These are phyloP conservation scores for Cynoglossus semilaevis DNA, from an alignment of 2,113 vertebrate genomes.

Conservation along the genomic window DNA sequence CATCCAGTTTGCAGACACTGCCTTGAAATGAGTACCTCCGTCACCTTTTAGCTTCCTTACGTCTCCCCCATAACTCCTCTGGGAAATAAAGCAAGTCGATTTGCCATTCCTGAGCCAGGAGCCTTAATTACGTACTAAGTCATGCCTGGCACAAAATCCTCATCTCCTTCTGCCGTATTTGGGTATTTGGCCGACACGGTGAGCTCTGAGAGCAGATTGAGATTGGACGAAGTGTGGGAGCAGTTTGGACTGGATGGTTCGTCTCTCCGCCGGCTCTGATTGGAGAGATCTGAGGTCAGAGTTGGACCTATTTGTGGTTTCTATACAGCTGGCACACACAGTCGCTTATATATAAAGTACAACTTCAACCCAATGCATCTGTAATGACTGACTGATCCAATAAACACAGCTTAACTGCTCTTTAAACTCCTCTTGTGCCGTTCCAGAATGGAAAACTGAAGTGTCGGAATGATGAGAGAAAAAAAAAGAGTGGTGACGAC, in stretches of 20 bases:
- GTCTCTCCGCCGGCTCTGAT: constrained; percentile 59
- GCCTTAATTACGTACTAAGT: constrained; percentile 79
- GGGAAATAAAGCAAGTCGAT: constrained; percentile 70
- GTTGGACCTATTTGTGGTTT: constrained; percentile 47
- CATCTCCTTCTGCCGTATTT: constrained; percentile 72
- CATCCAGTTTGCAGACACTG: constrained; percentile 12
- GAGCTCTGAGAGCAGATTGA: constrained; percentile 59
- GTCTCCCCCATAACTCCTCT: constrained; percentile 62
- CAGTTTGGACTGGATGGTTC: constrained; percentile 57
- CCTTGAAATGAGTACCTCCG: constrained; percentile 57
- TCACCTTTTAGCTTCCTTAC: constrained; percentile 67
- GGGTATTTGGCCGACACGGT: constrained; percentile 69
- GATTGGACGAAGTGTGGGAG: constrained; percentile 61
- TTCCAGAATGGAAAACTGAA: constrained; percentile 66
- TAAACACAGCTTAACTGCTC: constrained; percentile 71
- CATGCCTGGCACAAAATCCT: constrained; percentile 76
- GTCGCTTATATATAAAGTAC: constrained; percentile 45
- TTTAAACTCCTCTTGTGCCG: constrained; percentile 68
- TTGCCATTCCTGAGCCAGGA: constrained; percentile 70
- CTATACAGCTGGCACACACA: constrained; percentile 20
- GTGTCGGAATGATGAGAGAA: constrained; percentile 35
- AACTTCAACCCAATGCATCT: constrained; percentile 63
- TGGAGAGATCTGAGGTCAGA: constrained; percentile 56
- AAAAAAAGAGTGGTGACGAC: constrained; percentile 16
- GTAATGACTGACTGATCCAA: constrained; percentile 71